phyloP scores from a whole-genome alignment of 2,113 vertebrate genomes.

The Ptilonorhynchus violaceus region DNA sequence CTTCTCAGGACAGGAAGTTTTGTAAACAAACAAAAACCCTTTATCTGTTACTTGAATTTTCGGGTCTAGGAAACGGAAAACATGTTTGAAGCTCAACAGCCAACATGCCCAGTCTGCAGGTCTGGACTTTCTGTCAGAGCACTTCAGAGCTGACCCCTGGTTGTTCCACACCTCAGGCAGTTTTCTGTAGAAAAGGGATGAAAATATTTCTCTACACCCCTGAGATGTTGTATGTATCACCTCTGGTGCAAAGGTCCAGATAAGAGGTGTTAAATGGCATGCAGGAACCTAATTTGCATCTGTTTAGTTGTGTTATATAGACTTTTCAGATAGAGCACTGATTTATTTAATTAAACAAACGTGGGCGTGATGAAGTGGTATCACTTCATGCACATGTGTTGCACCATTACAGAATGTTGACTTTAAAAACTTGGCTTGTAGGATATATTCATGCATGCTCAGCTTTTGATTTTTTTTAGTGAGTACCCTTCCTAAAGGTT shows the following conservation, averaged over 20 bases:
- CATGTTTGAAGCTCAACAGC: background rate
- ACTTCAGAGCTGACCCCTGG: rapidly evolving
- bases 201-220: background rate
- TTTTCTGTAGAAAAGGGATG: background rate
- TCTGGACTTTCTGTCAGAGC: background rate
- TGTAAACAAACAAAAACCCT: background rate
- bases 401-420: background rate
- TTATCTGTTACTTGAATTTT: background rate
- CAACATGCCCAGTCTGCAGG: background rate
- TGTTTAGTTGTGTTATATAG: background rate
- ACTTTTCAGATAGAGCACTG: background rate
- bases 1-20: background rate
- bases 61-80: background rate
- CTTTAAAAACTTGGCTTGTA: background rate
- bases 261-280: background rate
- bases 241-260: background rate
- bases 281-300: background rate
- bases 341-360: background rate
- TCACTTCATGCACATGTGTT: background rate
- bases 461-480: background rate
- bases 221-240: background rate
- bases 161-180: background rate
- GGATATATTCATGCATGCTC: background rate
- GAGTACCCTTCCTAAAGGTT: background rate
- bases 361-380: rapidly evolving